Evolutionary conservation across 2,888 invertebrate genomes (phyloP).

Genomic region (Amiota mariae): DNA sequence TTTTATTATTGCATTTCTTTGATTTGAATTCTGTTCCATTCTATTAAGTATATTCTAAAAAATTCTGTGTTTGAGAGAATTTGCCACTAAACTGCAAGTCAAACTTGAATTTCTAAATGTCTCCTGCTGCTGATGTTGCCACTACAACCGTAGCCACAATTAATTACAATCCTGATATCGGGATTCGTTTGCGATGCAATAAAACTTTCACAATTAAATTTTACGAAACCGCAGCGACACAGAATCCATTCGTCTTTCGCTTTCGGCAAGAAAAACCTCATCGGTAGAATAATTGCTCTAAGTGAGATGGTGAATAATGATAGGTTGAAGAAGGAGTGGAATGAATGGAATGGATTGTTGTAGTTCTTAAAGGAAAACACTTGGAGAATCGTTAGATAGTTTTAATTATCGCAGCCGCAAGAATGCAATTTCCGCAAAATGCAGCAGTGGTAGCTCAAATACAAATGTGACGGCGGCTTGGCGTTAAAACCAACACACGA

Average conservation of each 20-base stretch:
- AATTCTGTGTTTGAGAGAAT: background rate
- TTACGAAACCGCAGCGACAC: constrained; percentile 63
- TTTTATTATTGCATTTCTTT: too few species aligned
- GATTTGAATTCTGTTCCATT: too few species aligned
- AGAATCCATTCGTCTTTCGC: constrained; percentile 15
- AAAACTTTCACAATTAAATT: constrained; percentile 67
- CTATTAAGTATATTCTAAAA: too few species aligned
- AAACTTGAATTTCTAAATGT: too few species aligned
- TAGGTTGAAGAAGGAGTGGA: background rate
- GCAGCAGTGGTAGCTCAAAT: constrained; percentile 15
- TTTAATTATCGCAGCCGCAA: constrained; percentile 70
- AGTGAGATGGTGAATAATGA: constrained; percentile 6
- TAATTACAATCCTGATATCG: constrained; percentile 64
- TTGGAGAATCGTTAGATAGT: constrained; percentile 58
- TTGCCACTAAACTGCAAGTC: too few species aligned
- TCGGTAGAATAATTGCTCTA: constrained; percentile 25
- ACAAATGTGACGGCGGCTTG: too few species aligned
- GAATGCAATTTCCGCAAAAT: constrained; percentile 62
- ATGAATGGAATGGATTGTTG: too few species aligned
- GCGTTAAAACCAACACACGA: too few species aligned
- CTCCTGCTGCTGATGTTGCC: background rate
- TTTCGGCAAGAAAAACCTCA: constrained; percentile 21
- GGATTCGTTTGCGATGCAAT: constrained; percentile 57
- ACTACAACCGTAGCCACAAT: constrained; percentile 56
- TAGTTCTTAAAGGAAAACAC: constrained; percentile 42